These are phyloP conservation scores for Dissostichus mawsoni DNA, from an alignment of 2,113 vertebrate genomes.

Conservation along the genomic window DNA sequence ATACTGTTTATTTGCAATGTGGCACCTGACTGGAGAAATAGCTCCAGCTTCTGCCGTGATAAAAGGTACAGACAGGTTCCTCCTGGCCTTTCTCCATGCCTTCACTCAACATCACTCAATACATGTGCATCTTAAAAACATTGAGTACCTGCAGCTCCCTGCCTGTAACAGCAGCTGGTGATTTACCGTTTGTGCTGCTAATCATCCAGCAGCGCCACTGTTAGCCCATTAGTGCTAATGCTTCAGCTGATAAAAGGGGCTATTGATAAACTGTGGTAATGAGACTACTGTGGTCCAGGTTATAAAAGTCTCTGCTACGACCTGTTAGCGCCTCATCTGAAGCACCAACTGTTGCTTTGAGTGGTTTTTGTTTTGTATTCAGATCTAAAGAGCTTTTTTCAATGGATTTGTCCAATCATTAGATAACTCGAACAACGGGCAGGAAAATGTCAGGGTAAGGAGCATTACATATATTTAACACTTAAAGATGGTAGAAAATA, in stretches of 20 bases:
- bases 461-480: not conserved
- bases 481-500: not conserved
- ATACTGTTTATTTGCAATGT: too few species aligned
- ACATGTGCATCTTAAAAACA: slow-evolving; percentile 25
- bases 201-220: slow-evolving; percentile 47
- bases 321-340: not conserved
- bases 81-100: not conserved
- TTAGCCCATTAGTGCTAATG: slow-evolving; percentile 64
- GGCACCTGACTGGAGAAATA: not conserved
- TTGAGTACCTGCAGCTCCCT: slow-evolving; percentile 1
- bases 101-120: slow-evolving; percentile 1
- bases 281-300: slow-evolving; percentile 23
- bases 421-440: not conserved
- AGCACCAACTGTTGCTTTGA: not conserved
- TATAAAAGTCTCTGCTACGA: slow-evolving; percentile 7
- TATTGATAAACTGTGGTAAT: slow-evolving; percentile 65
- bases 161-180: slow-evolving; percentile 43
- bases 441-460: not conserved
- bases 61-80: not conserved
- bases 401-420: not conserved
- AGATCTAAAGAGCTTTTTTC: not conserved
- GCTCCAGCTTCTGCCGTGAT: not conserved
- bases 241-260: slow-evolving; percentile 64
- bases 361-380: not conserved
- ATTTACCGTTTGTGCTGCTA: slow-evolving; percentile 35